Percentiles rank a stretch among this genome's conserved stretches.
phyloP scores from a whole-genome alignment of 2,797 vertebrate genomes.

The Platyrinchus mystaceus region DNA sequence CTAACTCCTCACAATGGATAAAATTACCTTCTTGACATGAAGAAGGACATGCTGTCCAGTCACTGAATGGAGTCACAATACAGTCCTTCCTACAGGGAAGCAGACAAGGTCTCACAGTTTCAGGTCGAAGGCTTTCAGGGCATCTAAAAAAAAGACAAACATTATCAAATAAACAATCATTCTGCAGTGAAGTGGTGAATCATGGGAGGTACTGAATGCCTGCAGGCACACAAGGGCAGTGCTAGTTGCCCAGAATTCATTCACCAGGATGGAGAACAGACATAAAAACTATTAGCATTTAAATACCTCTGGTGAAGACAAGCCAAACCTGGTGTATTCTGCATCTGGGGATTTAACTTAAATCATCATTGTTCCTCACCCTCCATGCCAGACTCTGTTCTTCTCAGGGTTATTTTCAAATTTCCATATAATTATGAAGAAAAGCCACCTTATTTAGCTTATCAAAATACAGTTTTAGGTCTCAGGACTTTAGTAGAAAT shows the following conservation, averaged over 20 bases:
- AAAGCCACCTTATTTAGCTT: neutral
- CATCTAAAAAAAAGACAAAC: conserved; percentile 78
- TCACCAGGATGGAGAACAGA: neutral
- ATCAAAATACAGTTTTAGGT: neutral
- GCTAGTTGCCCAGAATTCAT: neutral
- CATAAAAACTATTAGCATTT: neutral
- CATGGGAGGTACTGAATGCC: neutral
- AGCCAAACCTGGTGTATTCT: neutral
- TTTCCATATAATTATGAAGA: neutral
- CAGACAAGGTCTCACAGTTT: conserved; percentile 87
- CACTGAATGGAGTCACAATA: conserved; percentile 89
- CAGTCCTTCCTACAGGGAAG: conserved; percentile 95
- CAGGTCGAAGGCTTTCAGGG: conserved; percentile 92
- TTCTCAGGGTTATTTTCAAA: neutral
- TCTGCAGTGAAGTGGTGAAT: neutral
- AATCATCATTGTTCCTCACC: neutral
- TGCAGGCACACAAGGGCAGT: neutral
- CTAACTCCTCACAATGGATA: neutral
- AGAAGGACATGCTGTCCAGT: conserved; percentile 89
- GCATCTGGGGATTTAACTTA: neutral
- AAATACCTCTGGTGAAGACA: neutral
- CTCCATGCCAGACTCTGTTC: neutral
- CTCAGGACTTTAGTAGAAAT: neutral
- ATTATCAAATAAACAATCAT: neutral
- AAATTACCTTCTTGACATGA: conserved; percentile 88